Base-by-base conservation (phyloP, 2,888 invertebrate species). In the Cloeon dipterum region DNA sequence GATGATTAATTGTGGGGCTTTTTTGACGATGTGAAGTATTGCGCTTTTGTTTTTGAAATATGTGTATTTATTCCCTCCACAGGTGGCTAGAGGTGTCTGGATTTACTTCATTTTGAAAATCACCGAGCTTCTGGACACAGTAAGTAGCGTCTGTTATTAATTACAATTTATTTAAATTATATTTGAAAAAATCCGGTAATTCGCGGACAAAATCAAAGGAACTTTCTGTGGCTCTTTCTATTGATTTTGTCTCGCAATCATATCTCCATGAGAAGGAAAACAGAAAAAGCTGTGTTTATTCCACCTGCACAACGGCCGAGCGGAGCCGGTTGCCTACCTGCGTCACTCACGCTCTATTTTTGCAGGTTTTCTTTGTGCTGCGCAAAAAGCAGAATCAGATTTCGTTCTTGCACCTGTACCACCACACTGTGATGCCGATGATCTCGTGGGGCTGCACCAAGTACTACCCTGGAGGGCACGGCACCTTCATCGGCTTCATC, bases 51-150 rank as follows among this genome's bases (percentile, higher is more conserved):
- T n/a, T n/a, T n/a, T n/a, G n/a, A n/a, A n/a, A n/a, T n/a, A n/a
- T n/a, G n/a, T n/a, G n/a, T n/a, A n/a, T n/a, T n/a, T n/a, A n/a
- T n/a, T n/a, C n/a, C n/a, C n/a, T 8, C 47, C 51, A 21, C 49
- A 60, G 59, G 60, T 63, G 55, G 61, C 59, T 3, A 49, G 54
- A 39, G 57, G 57, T 4, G 59, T 59, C 43, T 64, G 62, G 56
- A 54, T 56, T 49, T 66, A 64, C 47, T 65, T 59, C 49, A 47
- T 65, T 33, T 60, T 63, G 11, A 66, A 66, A 48, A 55, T 64
- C 43, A 54, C 65, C 33, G 66, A 66, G 46, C 55, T 66, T 20
- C 47, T 62, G 11, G 66, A 66, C 47, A 65, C 65, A 26, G 61
- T 65, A 45, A 51, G 46, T 44, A 4, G n/a, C 19, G 16, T n/a